Conservation (phyloP, 2,888 invertebrate genomes). For the Silvanus unidentatus region DNA sequence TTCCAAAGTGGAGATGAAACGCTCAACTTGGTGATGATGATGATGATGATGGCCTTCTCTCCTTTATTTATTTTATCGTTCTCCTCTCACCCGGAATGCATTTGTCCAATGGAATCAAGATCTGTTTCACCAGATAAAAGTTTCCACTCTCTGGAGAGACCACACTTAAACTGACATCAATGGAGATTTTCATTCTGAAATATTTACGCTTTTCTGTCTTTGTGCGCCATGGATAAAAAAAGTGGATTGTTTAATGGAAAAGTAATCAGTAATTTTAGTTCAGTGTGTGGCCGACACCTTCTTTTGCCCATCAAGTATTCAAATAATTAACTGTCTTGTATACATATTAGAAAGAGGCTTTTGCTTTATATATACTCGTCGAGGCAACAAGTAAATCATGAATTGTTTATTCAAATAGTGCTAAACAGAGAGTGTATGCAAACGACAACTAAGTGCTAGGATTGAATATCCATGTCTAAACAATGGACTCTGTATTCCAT, state of each 20-base stretch:
- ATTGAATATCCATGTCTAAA: constrained; percentile 37
- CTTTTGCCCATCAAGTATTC: no score
- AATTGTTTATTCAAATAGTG: constrained; percentile 30
- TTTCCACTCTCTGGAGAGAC: not conserved
- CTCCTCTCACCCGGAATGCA: constrained; percentile 23
- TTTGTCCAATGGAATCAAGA: constrained; percentile 27
- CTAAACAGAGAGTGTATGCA: constrained; percentile 30
- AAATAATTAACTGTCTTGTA: no score
- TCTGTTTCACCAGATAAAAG: constrained; percentile 5
- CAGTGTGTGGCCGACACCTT: no score
- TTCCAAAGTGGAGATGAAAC: constrained; percentile 23
- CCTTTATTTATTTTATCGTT: constrained; percentile 15
- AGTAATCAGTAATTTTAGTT: no score
- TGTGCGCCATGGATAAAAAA: no score
- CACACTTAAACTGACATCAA: no score
- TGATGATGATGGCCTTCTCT: constrained; percentile 6
- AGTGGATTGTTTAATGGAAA: no score
- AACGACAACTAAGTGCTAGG: constrained; percentile 34
- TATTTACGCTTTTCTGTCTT: no score
- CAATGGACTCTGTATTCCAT: constrained; percentile 17
- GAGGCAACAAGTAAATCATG: constrained; percentile 37
- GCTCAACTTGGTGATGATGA: constrained; percentile 2
- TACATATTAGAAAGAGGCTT: not conserved
- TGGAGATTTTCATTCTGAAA: no score
- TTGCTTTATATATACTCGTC: constrained; percentile 5